Base-by-base conservation (phyloP, 35 echinoderm and acorn worm genomes). In the Apostichopus californicus region DNA sequence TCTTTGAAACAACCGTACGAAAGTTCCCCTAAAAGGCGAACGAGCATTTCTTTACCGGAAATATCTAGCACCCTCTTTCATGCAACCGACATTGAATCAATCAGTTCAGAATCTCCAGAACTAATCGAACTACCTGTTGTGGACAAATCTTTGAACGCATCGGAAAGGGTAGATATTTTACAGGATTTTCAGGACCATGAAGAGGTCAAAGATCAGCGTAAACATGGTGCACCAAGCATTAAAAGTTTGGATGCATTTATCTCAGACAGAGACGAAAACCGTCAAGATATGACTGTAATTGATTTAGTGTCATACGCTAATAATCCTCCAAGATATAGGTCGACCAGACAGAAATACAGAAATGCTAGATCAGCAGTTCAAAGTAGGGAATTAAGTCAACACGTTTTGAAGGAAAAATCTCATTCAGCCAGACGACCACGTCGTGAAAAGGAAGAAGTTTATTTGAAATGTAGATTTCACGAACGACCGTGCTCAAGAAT, bases 401-500 rank as follows among this genome's bases (percentile, higher is more conserved):
- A 24, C 86, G 59, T 20, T 12, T 24, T 9, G 57, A 64, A 34
- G 55, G 57, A 63, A 75, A 90, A 82, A 82, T 58, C 86, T 55
- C 90, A 77, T 77, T 86, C 80, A 14, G 95, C 93, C 77, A 75
- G 89, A 24, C n/a, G 89, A 92, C 77, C 80, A 2, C 86, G 91
- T 82, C 63, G 90, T 11, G 72, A 86, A 8, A 90, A 94, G 6
- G 79, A 88, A 23, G 95, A 94, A 90, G 77, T 64, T 17, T 94
- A 96, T 53, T 71, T 93, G 8, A 34, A 81, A 61, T 77, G 63
- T 17, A 92, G 86, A 85, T 96, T 92, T 58, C 83, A 90, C 53
- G 93, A 96, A 24, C 88, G 91, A 54, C 94, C 94, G 6, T 98
- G 96, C 84, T 82, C 88, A 1, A 24, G 96, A 55, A 91, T 91